Base-by-base conservation (phyloP, 2,113 vertebrate genomes). In the Planiliza haematocheilus region DNA sequence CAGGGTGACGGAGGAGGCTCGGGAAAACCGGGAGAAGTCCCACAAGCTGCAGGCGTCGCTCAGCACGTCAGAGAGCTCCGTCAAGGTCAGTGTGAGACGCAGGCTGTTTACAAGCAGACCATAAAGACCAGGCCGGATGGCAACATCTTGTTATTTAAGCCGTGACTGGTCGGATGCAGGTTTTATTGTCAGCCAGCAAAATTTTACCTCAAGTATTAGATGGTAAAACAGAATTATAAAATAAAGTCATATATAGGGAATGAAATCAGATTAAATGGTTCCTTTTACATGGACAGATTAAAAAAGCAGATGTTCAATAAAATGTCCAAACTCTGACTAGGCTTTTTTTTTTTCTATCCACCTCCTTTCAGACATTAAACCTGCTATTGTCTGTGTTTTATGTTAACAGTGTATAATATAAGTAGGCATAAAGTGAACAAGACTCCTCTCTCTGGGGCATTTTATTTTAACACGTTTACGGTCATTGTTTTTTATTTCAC, bases 1-100 rank as follows among this genome's bases (percentile, higher is more conserved):
- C 41, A 92, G 96, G 83, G 95, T 96, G 1, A 94, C 96, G 79
- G 97, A 98, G n/a, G 96, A 99, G 81, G 96, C 96, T 2, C 92
- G 94, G 30, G 96, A 96, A 79, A 93, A 96, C 74, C 92, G 92
- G 12, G 97, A 98, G 77, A 96, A 95, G 86, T 96, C 96, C 75
- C 93, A 97, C 50, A 97, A 97, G 85, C 96, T 99, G 58, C 97
- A 99, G 78, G 50, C 87, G 12, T 94, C 95, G 1, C 95, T 99
- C 41, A 89, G 55, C n/a, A 59, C 88, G 0, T 90, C 96, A 3
- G 97, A 99, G 88, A 94, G 84, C 88, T 93, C 60, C 76, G 85
- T 96, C 74, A 97, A 98, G 95, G 98, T 98, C 81, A 91, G 78
- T 38, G 16, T 9, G 39, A 39, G n/a, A n/a, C n/a, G n/a, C n/a